Evolutionary conservation across 2,888 invertebrate genomes (phyloP).

Genomic region (Cistogaster globosa): DNA sequence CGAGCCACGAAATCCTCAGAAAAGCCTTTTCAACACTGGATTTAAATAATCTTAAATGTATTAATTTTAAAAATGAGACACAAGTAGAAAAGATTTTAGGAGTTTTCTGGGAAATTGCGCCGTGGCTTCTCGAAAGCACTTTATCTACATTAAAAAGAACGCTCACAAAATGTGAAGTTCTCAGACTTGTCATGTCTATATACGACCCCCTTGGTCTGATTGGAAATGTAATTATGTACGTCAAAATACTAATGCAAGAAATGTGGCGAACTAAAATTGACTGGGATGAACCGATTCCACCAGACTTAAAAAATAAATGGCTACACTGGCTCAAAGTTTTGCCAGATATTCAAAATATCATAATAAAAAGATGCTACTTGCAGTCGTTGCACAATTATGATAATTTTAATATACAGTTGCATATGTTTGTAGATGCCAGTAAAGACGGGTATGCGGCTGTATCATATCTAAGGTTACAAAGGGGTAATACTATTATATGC

Average conservation of each 20-base stretch:
- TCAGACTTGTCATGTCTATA: no score
- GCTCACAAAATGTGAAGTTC: no score
- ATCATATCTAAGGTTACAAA: no score
- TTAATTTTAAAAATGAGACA: no score
- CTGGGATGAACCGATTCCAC: constrained; percentile 24
- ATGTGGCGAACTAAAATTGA: constrained; percentile 15
- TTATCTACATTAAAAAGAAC: no score
- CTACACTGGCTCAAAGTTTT: constrained; percentile 26
- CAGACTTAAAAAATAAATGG: constrained; percentile 40
- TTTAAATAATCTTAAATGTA: no score
- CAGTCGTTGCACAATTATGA: neutral
- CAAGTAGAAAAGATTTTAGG: no score
- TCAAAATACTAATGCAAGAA: constrained; percentile 36
- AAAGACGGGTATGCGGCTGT: neutral
- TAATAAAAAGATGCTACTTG: neutral
- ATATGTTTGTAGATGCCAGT: neutral
- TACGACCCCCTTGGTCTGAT: no score
- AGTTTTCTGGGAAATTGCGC: no score
- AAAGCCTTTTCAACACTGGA: no score
- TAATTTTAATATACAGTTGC: neutral
- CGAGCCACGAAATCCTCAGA: no score
- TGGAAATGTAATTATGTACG: neutral
- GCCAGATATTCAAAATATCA: neutral
- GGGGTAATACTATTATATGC: neutral
- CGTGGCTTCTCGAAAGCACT: no score